Percentiles rank a stretch among this genome's conserved stretches.
These are phyloP conservation scores for Rhodophaea formosa DNA, from an alignment of 2,888 invertebrate species.

Conservation along the genomic window DNA sequence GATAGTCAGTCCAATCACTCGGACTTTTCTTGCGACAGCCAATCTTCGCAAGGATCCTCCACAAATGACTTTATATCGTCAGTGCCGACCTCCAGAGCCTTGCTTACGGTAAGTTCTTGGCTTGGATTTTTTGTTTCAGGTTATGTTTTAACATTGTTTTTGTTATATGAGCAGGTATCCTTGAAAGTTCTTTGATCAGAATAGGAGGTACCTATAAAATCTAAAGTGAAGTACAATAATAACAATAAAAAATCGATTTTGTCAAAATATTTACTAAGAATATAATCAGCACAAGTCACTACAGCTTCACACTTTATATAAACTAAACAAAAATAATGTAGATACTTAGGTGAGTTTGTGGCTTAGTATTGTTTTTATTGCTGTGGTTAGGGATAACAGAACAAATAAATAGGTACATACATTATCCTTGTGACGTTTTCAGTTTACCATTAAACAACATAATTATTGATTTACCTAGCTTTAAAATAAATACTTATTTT, in stretches of 20 bases:
- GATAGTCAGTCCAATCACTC: slow-evolving; percentile 83
- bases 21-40: slow-evolving; percentile 82
- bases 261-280: too few relatives aligned
- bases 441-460: not conserved
- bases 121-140: not conserved
- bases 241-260: too few relatives aligned
- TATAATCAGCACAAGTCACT: too few relatives aligned
- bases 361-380: too few relatives aligned
- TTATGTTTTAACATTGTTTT: not conserved
- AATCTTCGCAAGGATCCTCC: slow-evolving; percentile 80
- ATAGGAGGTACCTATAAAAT: not conserved
- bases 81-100: slow-evolving; percentile 58
- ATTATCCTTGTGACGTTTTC: not conserved
- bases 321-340: not conserved
- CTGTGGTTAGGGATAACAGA: not conserved
- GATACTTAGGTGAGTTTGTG: not conserved
- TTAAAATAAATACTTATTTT: too few relatives aligned
- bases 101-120: slow-evolving; percentile 65
- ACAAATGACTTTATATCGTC: slow-evolving; percentile 71
- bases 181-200: not conserved
- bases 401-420: not conserved
- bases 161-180: not conserved
- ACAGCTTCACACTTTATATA: too few relatives aligned
- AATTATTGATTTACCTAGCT: too few relatives aligned
- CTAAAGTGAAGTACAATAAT: too few relatives aligned